These are phyloP conservation scores for Ascaphus truei DNA, from an alignment of 2,113 vertebrate genomes.

Conservation along the genomic window DNA sequence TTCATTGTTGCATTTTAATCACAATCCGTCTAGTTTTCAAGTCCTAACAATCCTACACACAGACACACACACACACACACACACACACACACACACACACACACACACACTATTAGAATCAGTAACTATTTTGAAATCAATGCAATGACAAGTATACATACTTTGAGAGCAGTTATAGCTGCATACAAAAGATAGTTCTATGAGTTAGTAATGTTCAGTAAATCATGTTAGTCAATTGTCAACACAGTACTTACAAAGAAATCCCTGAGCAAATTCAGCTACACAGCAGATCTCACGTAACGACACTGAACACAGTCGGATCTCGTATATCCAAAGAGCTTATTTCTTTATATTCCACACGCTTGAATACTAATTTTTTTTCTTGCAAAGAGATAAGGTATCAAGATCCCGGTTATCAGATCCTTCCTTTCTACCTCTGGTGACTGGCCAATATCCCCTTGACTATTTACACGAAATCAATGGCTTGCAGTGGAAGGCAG, in stretches of 20 bases:
- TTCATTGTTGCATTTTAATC: no score
- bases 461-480: slow-evolving; percentile 14
- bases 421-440: neutral
- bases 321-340: neutral
- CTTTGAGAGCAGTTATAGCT: no score
- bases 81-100: no score
- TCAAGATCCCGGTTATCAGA: neutral
- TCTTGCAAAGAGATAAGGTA: neutral
- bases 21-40: no score
- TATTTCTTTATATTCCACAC: neutral
- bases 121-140: no score
- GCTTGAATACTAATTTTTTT: neutral
- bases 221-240: no score
- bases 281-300: neutral
- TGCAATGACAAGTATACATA: no score
- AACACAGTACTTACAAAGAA: slow-evolving; percentile 11
- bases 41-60: no score
- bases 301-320: neutral
- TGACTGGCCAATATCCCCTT: neutral
- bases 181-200: no score
- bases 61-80: no score
- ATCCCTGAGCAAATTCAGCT: neutral
- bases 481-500: slow-evolving; percentile 39
- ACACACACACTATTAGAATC: no score
- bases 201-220: no score